Percentiles rank a stretch among this genome's conserved stretches.
Evolutionary conservation across 2,113 vertebrate species (phyloP).

Genomic region (Hippocampus mohnikei): DNA sequence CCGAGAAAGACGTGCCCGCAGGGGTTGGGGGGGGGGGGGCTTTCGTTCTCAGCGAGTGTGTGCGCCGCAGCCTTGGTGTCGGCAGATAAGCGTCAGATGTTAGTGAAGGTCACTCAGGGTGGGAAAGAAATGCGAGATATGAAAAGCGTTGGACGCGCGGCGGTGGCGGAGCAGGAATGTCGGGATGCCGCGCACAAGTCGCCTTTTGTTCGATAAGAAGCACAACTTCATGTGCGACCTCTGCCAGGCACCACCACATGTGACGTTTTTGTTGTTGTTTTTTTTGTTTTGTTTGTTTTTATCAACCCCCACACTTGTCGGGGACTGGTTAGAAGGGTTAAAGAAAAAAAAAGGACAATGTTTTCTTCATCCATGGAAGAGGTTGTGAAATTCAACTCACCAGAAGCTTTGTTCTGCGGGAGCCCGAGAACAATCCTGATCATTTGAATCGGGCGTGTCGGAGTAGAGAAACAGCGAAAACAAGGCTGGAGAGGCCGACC

Average conservation of each 20-base stretch:
- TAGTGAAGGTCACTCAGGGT: constrained; percentile 71
- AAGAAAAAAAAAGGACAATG: too few species aligned
- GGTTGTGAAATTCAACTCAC: too few species aligned
- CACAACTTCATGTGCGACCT: neutral
- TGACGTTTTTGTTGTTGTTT: neutral
- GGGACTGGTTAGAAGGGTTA: too few species aligned
- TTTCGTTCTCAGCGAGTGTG: neutral
- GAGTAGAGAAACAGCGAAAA: too few species aligned
- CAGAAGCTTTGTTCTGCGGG: too few species aligned
- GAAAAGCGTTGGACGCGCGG: constrained; percentile 31
- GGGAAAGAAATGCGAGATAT: constrained; percentile 65
- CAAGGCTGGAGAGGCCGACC: too few species aligned
- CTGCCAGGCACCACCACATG: neutral
- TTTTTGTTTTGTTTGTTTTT: too few species aligned
- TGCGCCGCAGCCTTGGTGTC: constrained; percentile 48
- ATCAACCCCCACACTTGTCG: too few species aligned
- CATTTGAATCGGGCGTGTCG: too few species aligned
- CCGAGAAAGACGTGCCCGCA: constrained; percentile 32
- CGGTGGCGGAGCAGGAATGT: constrained; percentile 48
- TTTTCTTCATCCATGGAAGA: too few species aligned
- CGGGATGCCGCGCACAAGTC: constrained; percentile 13
- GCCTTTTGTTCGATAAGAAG: neutral
- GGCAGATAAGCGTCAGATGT: constrained; percentile 64
- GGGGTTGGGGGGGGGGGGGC: constrained; percentile 50
- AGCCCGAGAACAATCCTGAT: too few species aligned